Percentiles rank a stretch among this genome's conserved stretches.
phyloP scores from a whole-genome alignment of 2,113 vertebrate species.

The Ctenomys sociabilis region DNA sequence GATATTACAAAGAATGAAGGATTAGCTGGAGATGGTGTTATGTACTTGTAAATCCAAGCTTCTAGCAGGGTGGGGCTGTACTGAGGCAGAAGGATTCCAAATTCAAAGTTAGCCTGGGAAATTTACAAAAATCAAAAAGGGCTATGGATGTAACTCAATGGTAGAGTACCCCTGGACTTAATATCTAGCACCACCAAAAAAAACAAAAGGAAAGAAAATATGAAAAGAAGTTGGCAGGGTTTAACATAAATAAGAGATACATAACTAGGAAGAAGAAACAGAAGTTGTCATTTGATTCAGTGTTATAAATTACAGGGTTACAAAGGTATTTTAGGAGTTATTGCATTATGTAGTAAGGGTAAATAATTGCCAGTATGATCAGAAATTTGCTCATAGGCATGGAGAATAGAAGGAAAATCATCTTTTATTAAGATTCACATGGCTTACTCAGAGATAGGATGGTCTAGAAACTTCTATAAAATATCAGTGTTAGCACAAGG shows the following conservation, averaged over 20 bases:
- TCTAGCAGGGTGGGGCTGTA: neutral
- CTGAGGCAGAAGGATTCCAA: neutral
- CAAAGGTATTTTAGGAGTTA: neutral
- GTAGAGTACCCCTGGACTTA: neutral
- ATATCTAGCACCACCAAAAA: neutral
- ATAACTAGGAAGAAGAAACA: constrained; percentile 48
- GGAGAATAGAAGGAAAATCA: constrained; percentile 27
- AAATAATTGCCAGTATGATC: neutral
- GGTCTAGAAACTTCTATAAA: constrained; percentile 12
- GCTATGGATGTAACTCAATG: neutral
- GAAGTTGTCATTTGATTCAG: neutral
- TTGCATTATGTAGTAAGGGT: neutral
- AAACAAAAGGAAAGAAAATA: neutral
- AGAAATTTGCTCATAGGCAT: constrained; percentile 28
- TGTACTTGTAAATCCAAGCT: neutral
- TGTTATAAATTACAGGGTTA: neutral
- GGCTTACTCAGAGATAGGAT: neutral
- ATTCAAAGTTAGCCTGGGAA: neutral
- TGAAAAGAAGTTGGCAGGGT: neutral
- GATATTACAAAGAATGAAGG: constrained; percentile 11
- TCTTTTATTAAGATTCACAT: neutral
- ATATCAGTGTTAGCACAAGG: constrained; percentile 34
- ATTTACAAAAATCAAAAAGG: neutral
- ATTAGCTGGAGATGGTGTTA: neutral
- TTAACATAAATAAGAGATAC: neutral